These are phyloP conservation scores for Planiliza haematocheilus DNA, from an alignment of 2,113 vertebrate species.

Conservation along the genomic window DNA sequence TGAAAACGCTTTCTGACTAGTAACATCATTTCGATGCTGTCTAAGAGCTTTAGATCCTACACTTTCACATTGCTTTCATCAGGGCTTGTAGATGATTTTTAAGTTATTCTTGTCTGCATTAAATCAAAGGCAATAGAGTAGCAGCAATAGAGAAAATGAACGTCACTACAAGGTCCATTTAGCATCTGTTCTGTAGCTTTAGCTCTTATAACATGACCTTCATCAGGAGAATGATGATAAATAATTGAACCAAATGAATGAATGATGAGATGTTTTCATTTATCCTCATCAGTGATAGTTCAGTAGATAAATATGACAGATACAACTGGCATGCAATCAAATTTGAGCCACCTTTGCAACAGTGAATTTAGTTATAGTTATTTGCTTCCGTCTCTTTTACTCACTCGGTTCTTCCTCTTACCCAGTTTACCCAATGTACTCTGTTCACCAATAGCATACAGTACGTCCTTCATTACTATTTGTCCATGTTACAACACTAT, in stretches of 20 bases:
- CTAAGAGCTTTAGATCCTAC: conserved; percentile 1
- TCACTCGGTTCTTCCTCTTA: too few relatives aligned
- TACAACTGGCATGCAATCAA: conserved; percentile 2
- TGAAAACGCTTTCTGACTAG: neutral
- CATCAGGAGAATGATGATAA: conserved; percentile 12
- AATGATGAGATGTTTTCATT: conserved; percentile 14
- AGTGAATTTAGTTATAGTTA: neutral
- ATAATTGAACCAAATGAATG: conserved; percentile 13
- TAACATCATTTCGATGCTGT: neutral
- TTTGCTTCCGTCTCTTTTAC: too few relatives aligned
- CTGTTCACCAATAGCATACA: too few relatives aligned
- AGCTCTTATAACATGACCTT: neutral
- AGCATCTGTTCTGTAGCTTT: neutral
- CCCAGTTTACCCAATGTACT: too few relatives aligned
- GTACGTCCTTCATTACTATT: too few relatives aligned
- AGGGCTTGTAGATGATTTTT: neutral
- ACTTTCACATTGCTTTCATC: neutral
- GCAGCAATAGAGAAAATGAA: conserved; percentile 15
- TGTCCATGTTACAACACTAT: too few relatives aligned
- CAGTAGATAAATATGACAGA: conserved; percentile 15
- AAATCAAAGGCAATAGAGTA: neutral
- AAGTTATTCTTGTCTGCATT: neutral
- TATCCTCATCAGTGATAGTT: conserved; percentile 1
- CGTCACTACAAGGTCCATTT: neutral
- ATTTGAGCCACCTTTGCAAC: conserved; percentile 29